phyloP scores from a whole-genome alignment of 2,888 invertebrate genomes.

The Troides helena region DNA sequence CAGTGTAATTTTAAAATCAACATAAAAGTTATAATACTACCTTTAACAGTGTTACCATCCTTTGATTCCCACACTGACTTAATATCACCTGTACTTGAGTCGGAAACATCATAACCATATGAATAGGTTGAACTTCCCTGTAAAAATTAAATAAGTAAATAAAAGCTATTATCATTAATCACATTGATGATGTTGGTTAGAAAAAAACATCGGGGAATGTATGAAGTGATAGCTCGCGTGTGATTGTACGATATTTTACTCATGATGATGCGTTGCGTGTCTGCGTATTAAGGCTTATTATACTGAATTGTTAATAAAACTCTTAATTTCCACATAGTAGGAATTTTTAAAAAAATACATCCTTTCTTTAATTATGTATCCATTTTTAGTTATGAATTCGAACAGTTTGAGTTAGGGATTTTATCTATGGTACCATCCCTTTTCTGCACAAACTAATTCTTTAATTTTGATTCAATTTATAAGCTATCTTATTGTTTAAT shows the following conservation, averaged over 20 bases:
- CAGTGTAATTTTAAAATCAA: neutral
- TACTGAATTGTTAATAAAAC: slow-evolving; percentile 66
- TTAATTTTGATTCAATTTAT: too few relatives aligned
- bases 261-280: slow-evolving; percentile 66
- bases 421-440: too few relatives aligned
- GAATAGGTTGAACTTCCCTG: slow-evolving; percentile 81
- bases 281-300: slow-evolving; percentile 58
- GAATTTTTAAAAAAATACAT: slow-evolving; percentile 34
- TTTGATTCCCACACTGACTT: slow-evolving; percentile 83
- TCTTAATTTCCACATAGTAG: slow-evolving; percentile 63
- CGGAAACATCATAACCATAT: slow-evolving; percentile 82
- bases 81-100: slow-evolving; percentile 80
- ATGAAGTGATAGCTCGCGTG: slow-evolving; percentile 67
- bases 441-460: too few relatives aligned
- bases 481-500: too few relatives aligned
- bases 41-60: slow-evolving; percentile 81
- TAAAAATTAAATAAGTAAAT: slow-evolving; percentile 36
- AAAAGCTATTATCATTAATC: slow-evolving; percentile 46
- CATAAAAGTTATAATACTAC: slow-evolving; percentile 40
- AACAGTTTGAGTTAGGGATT: too few relatives aligned
- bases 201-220: slow-evolving; percentile 52
- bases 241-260: slow-evolving; percentile 63
- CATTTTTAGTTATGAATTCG: too few relatives aligned
- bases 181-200: slow-evolving; percentile 41
- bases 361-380: too few relatives aligned